These are phyloP conservation scores for Palythoa caribaeorum DNA, from an alignment of 92 coral and sea anemone species.

Conservation along the genomic window DNA sequence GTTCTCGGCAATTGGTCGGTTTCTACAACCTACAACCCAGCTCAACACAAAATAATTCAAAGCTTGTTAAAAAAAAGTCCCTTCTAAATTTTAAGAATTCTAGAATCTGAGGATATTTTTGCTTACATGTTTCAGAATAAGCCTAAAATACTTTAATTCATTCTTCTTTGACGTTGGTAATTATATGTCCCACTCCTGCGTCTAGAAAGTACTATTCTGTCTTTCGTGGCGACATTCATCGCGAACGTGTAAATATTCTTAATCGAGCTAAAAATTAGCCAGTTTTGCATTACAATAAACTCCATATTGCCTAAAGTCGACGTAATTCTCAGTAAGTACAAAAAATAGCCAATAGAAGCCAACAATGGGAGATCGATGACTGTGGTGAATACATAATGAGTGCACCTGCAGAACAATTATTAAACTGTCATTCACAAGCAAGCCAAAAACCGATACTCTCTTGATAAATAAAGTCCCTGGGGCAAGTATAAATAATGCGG, in stretches of 20 bases:
- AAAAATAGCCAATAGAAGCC: slow-evolving; percentile 63
- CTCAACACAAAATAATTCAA: slow-evolving; percentile 1
- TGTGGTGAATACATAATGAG: slow-evolving; percentile 71
- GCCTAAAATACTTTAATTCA: not conserved
- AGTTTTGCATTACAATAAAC: slow-evolving; percentile 66
- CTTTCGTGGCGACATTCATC: slow-evolving; percentile 49
- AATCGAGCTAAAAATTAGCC: slow-evolving; percentile 43
- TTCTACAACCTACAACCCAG: not conserved
- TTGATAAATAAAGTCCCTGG: slow-evolving; percentile 79
- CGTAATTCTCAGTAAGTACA: slow-evolving; percentile 45
- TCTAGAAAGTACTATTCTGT: slow-evolving; percentile 24
- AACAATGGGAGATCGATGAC: slow-evolving; percentile 50
- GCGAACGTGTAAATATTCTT: slow-evolving; percentile 44
- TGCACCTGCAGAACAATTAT: slow-evolving; percentile 94
- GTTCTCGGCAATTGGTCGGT: slow-evolving; percentile 15
- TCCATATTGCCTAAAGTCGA: slow-evolving; percentile 64
- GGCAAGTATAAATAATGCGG: slow-evolving; percentile 82
- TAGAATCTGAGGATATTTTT: not conserved
- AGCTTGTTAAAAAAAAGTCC: not conserved
- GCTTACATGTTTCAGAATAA: not conserved
- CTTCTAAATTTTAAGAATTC: not conserved
- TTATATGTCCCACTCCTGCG: slow-evolving; percentile 31
- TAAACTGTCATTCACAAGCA: slow-evolving; percentile 74
- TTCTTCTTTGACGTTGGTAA: slow-evolving; percentile 2
- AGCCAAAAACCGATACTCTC: slow-evolving; percentile 84